Percentiles rank a stretch among this genome's conserved stretches.
phyloP scores from a whole-genome alignment of 2,113 vertebrate species.

The Saccopteryx leptura region DNA sequence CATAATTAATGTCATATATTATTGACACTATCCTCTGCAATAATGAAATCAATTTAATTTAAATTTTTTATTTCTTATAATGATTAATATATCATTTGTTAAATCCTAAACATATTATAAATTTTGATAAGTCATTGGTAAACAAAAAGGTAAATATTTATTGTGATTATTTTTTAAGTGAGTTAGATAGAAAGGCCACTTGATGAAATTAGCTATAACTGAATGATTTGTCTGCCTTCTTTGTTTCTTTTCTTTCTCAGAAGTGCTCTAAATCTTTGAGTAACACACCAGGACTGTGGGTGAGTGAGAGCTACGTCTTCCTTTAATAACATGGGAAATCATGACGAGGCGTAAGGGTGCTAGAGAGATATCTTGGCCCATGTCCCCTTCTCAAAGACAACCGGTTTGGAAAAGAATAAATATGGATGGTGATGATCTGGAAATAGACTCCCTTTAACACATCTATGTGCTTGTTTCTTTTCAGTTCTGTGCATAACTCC shows the following conservation, averaged over 20 bases:
- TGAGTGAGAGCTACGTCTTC: not conserved
- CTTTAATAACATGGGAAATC: not conserved
- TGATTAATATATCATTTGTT: not conserved
- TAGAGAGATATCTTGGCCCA: not conserved
- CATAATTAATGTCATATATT: slow-evolving; percentile 2
- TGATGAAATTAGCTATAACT: slow-evolving; percentile 39
- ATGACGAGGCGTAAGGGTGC: fast-evolving
- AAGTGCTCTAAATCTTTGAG: slow-evolving; percentile 33
- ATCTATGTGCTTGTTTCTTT: not conserved
- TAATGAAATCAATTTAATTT: slow-evolving; percentile 17
- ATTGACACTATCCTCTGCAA: slow-evolving; percentile 15
- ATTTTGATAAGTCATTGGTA: slow-evolving; percentile 31
- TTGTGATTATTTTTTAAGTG: slow-evolving; percentile 11
- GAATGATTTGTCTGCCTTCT: not conserved
- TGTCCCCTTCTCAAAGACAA: not conserved
- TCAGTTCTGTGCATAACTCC: not conserved
- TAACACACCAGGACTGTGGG: not conserved
- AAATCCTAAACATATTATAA: not conserved
- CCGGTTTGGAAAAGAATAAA: not conserved
- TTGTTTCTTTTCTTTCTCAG: not conserved
- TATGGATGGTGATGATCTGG: not conserved
- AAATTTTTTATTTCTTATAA: slow-evolving; percentile 37
- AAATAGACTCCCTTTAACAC: not conserved
- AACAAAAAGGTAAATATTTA: slow-evolving; percentile 39
- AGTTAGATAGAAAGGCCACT: not conserved